Percentiles rank a stretch among this genome's conserved stretches.
Evolutionary conservation across 2,113 vertebrate genomes (phyloP).

Genomic region (Suncus etruscus): DNA sequence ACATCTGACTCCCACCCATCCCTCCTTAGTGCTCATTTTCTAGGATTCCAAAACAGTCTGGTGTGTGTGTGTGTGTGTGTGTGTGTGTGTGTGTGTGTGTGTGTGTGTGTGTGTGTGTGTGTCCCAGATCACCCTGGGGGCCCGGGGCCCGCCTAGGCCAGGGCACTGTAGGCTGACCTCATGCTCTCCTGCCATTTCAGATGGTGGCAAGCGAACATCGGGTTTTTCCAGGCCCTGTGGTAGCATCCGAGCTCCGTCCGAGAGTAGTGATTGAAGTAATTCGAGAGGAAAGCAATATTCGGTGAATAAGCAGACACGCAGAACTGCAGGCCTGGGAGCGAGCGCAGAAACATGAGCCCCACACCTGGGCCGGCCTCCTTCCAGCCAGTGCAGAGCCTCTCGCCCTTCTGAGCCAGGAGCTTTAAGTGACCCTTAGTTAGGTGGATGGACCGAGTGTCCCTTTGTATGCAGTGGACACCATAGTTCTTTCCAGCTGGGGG

Average conservation of each 20-base stretch:
- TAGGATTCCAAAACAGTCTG: not conserved
- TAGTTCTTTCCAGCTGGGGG: slow-evolving; percentile 65
- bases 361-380: not conserved
- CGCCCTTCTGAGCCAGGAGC: slow-evolving; percentile 26
- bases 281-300: not conserved
- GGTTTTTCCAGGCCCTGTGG: slow-evolving; percentile 9
- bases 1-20: not conserved
- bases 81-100: no score
- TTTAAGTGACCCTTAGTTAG: not conserved
- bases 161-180: no score
- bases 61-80: no score
- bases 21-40: not conserved
- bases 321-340: no score
- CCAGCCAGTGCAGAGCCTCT: not conserved
- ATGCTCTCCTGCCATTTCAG: not conserved
- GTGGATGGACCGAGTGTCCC: not conserved
- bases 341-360: not conserved
- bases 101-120: no score
- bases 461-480: not conserved
- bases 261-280: not conserved
- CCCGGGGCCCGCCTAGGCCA: no score
- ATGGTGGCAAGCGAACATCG: not conserved
- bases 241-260: not conserved
- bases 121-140: no score
- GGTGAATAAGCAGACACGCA: not conserved